phyloP scores from a whole-genome alignment of 2,888 invertebrate genomes.

The Hemithea aestivaria region DNA sequence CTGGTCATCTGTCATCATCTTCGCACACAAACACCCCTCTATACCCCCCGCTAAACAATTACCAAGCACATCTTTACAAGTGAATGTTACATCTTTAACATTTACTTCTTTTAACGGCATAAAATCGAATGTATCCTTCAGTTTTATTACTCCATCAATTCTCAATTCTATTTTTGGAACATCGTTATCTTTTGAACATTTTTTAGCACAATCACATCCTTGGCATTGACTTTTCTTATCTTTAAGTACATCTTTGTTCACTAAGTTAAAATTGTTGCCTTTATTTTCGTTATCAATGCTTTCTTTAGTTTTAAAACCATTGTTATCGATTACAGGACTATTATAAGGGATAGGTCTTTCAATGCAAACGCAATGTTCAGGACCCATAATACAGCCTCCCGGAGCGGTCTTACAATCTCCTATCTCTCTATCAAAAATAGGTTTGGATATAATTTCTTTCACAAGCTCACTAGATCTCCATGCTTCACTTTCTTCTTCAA shows the following conservation, averaged over 20 bases:
- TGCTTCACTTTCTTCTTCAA: not conserved
- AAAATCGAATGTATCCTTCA: constrained; percentile 52
- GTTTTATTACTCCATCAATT: constrained; percentile 55
- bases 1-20: constrained; percentile 58
- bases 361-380: constrained; percentile 46
- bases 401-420: constrained; percentile 43
- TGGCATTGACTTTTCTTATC: constrained; percentile 30
- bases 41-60: constrained; percentile 65
- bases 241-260: constrained; percentile 10
- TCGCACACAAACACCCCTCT: constrained; percentile 65
- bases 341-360: constrained; percentile 43
- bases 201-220: constrained; percentile 42
- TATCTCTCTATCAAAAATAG: constrained; percentile 22
- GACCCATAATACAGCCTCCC: constrained; percentile 46
- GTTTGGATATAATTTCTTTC: constrained; percentile 5
- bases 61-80: constrained; percentile 63
- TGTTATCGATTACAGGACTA: constrained; percentile 26
- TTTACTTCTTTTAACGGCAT: constrained; percentile 24
- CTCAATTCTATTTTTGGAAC: constrained; percentile 47
- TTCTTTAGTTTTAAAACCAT: constrained; percentile 31
- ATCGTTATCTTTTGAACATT: constrained; percentile 9
- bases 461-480: too few relatives aligned
- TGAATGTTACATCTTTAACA: constrained; percentile 41
- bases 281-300: constrained; percentile 6
- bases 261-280: not conserved